These are phyloP conservation scores for Columbina picui DNA, from an alignment of 2,113 vertebrate species.

Conservation along the genomic window DNA sequence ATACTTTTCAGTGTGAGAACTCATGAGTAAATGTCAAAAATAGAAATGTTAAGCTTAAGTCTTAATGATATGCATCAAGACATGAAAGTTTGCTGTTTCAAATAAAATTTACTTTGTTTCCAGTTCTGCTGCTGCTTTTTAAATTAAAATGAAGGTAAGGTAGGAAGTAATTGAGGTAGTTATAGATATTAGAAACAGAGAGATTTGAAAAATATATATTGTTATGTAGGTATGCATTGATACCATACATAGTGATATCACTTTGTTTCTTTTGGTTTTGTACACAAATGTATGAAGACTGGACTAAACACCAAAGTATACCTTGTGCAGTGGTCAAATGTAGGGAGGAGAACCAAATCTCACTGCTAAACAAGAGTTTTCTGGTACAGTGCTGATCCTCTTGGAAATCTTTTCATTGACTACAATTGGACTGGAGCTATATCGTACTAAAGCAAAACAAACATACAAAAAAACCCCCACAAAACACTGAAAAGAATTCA, in stretches of 20 bases:
- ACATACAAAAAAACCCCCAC: not conserved
- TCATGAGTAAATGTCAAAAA: not conserved
- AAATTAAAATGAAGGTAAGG: not conserved
- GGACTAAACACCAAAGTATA: not conserved
- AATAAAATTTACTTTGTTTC: not conserved
- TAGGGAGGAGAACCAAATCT: not conserved
- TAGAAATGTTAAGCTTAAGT: not conserved
- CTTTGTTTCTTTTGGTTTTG: not conserved
- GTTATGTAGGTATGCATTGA: not conserved
- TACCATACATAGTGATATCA: accelerated
- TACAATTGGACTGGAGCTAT: not conserved
- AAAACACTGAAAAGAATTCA: not conserved
- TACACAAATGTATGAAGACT: not conserved
- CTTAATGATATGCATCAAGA: not conserved
- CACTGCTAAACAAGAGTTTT: not conserved
- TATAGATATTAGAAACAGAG: not conserved
- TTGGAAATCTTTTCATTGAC: not conserved
- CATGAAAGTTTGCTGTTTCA: not conserved
- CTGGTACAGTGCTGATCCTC: not conserved
- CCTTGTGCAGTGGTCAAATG: not conserved
- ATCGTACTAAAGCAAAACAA: not conserved
- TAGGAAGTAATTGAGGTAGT: not conserved
- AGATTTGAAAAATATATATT: not conserved
- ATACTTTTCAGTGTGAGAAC: not conserved
- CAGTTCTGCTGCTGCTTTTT: not conserved